Conservation (phyloP, 64 coral and sea anemone species). For the Exaiptasia diaphana region DNA sequence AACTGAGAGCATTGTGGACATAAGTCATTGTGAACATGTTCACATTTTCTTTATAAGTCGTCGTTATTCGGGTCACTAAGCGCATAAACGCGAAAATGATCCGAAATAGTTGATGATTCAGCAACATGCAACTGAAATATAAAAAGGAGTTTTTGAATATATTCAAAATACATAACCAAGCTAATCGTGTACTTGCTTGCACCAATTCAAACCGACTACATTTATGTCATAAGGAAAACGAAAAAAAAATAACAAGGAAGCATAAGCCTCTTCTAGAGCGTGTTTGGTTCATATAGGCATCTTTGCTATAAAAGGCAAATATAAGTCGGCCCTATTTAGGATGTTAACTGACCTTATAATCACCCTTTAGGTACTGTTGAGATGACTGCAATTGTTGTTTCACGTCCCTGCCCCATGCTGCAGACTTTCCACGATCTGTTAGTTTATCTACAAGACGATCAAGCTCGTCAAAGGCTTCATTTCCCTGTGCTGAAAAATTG, state of each 20-base stretch:
- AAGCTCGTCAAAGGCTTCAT: constrained; percentile 12
- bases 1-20: constrained; percentile 35
- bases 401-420: constrained; percentile 20
- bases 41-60: constrained; percentile 2
- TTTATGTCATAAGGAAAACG: neutral
- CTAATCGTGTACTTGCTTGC: neutral
- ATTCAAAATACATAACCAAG: neutral
- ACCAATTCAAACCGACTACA: neutral
- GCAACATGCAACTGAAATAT: constrained; percentile 31
- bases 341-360: constrained; percentile 46
- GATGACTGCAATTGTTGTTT: constrained; percentile 29
- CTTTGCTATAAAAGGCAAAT: neutral
- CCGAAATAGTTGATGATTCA: constrained; percentile 32
- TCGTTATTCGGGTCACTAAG: constrained; percentile 36
- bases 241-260: neutral
- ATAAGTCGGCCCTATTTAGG: neutral
- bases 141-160: neutral
- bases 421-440: constrained; percentile 2
- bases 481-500: constrained; percentile 32
- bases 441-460: constrained; percentile 11
- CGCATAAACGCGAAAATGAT: constrained; percentile 58
- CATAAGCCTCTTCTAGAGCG: neutral
- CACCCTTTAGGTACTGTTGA: constrained; percentile 63
- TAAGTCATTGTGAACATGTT: constrained; percentile 37
- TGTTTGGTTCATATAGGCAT: neutral